Evolutionary conservation across 2,113 vertebrate genomes (phyloP), one percentile per base, ranked within the genome.

Genomic region (Cyrtonyx montezumae): DNA sequence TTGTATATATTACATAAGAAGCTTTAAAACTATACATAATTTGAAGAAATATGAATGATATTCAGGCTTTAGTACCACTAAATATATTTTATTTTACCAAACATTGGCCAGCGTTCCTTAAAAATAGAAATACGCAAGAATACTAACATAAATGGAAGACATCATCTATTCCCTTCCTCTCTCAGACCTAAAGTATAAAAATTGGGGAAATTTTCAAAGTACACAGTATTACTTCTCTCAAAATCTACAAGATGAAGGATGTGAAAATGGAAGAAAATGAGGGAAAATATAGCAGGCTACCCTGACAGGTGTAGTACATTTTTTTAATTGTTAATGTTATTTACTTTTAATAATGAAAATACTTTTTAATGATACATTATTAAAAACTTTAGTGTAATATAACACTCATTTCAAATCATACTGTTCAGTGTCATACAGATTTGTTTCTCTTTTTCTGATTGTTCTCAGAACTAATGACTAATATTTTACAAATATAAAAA

Each of bases 201-300:
- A 15, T 79, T 59, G 70, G 18, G 1, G 4, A 2, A 9, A 20
- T 74, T 83, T 71, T 65, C 9, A 48, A 65, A 91, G 32, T 26
- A 62, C 13, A 34, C 7, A 12, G 1, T 45, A 32, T 76, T 90
- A 81, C 21, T 37, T 16, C 6, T 69, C 7, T 53, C 40, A 53
- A 79, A 5, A 58, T 2, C 4, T 66, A 21, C 5, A 1, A 1
- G 2, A 48, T 87, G 25, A 5, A 71, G 10, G 13, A 2, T 1
- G 0, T 56, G 9, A n/a, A 81, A 7, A 13, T 9, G 34, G 22
- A 91, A 81, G 32, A 71, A 81, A 71, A 6, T 25, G 20, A 75
- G 40, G 5, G 1, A 81, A 86, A 70, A 55, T 49, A 36, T 9
- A 40, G 32, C 4, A 11, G 55, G 3, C 10, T 59, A 48, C 67